Conservation (phyloP, 2,888 invertebrate genomes). For the Cyrtodaria siliqua region DNA sequence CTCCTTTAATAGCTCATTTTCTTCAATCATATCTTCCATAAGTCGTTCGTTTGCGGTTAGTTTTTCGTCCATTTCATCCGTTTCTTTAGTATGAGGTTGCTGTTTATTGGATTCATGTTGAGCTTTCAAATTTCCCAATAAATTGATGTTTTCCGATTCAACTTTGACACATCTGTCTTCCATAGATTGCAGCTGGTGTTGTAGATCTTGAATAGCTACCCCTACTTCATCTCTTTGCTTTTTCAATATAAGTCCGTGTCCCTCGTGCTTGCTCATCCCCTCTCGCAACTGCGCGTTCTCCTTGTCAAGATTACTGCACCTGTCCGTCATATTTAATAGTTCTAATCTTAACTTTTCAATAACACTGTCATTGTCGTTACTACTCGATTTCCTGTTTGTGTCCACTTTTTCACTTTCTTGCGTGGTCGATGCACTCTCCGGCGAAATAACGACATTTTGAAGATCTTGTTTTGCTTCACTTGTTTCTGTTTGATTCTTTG, state of each 20-base stretch:
- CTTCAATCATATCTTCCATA: conserved; percentile 70
- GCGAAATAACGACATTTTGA: background rate
- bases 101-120: conserved; percentile 47
- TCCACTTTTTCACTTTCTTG: background rate
- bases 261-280: conserved; percentile 50
- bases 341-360: conserved; percentile 88
- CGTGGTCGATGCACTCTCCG: background rate
- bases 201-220: conserved; percentile 86
- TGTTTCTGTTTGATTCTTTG: conserved; percentile 14
- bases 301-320: conserved; percentile 66
- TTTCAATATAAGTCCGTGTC: conserved; percentile 32
- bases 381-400: background rate
- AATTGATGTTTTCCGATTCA: conserved; percentile 68
- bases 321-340: conserved; percentile 71
- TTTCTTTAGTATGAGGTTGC: conserved; percentile 36
- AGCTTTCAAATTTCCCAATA: conserved; percentile 53
- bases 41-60: conserved; percentile 67
- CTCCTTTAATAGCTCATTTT: conserved; percentile 77
- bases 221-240: conserved; percentile 68
- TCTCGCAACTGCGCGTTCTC: conserved; percentile 82
- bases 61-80: conserved; percentile 65
- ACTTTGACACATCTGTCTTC: conserved; percentile 67
- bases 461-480: conserved; percentile 9
- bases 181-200: conserved; percentile 65
- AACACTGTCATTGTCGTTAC: conserved; percentile 87